phyloP scores from a whole-genome alignment of 2,113 vertebrate species.

The Sakesphorus luctuosus region DNA sequence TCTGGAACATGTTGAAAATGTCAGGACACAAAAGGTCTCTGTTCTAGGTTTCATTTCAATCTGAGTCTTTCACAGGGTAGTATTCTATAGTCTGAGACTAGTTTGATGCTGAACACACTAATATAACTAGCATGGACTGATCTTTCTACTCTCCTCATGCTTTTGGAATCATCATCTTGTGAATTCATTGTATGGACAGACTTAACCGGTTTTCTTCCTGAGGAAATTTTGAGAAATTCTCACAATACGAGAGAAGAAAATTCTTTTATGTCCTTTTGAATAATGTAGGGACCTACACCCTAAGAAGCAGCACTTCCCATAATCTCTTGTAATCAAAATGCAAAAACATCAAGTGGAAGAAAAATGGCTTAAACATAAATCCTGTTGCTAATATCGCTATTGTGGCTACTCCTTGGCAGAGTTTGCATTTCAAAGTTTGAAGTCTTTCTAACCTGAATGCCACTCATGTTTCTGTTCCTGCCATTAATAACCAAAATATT shows the following conservation, averaged over 20 bases:
- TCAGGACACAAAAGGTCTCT: not conserved
- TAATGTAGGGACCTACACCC: not conserved
- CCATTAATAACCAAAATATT: conserved; percentile 40
- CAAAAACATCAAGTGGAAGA: not conserved
- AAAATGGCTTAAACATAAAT: not conserved
- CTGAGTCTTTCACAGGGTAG: not conserved
- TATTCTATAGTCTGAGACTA: not conserved
- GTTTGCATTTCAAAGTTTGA: not conserved
- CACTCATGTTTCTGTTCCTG: not conserved
- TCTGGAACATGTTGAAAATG: not conserved
- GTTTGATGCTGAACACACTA: not conserved
- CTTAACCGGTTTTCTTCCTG: not conserved
- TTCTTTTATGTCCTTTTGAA: not conserved
- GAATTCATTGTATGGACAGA: not conserved
- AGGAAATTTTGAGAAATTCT: not conserved
- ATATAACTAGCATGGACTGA: not conserved
- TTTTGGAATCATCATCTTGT: not conserved
- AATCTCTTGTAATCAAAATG: not conserved
- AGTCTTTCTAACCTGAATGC: not conserved
- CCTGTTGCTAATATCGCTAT: not conserved
- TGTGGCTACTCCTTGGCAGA: not conserved
- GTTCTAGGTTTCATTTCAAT: not conserved
- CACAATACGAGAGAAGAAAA: not conserved
- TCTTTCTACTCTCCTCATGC: not conserved
- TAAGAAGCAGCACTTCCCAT: not conserved